Base-by-base conservation (phyloP, 2,797 vertebrate genomes). In the Pitangus sulphuratus region DNA sequence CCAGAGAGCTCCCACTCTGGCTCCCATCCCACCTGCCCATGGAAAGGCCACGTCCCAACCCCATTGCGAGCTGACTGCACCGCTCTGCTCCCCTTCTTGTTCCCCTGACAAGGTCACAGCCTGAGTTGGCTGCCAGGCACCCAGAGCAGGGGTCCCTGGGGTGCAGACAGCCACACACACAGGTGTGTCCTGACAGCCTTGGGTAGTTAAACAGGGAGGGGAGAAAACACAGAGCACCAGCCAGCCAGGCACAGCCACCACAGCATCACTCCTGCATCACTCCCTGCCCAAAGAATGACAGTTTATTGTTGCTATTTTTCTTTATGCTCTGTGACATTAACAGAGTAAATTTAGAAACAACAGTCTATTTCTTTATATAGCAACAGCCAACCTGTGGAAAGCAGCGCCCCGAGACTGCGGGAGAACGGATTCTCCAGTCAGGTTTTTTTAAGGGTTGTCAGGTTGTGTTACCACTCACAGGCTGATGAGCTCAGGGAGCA, bases 41-140 rank as follows among this genome's bases (percentile, higher is more conserved):
- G 25, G 13, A 11, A 14, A 40, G 24, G 56, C 35, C 84, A 12
- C 35, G 0, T 5, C 22, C 61, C 22, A 0, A 1, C 1, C 18
- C 7, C 0, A 1, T 4, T 3, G 51, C 51, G 6, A 1, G 2
- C 39, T 9, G 37, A 2, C 58, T 21, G 22, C 2, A 8, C 25
- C 0, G 0, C 53, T 26, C n/a, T 2, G 0, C 30, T 20, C 53
- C 30, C 61, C 48, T 22, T 12, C 22, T 1, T 0, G 8, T 0
- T 20, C 25, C 66, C 44, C 15, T 19, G 40, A 5, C n/a, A 6
- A 2, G 0, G 31, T 1, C 10, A n/a, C 48, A 57, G 58, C 13
- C 25, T 0, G 31, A 51, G 40, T 4, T 3, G 2, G 12, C 4
- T 6, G 71, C 37, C 14, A 4, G 16, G 44, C 5, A 0, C 14